Conservation (phyloP, 1,140 invertebrate genomes). For the Trissolcus basalis region DNA sequence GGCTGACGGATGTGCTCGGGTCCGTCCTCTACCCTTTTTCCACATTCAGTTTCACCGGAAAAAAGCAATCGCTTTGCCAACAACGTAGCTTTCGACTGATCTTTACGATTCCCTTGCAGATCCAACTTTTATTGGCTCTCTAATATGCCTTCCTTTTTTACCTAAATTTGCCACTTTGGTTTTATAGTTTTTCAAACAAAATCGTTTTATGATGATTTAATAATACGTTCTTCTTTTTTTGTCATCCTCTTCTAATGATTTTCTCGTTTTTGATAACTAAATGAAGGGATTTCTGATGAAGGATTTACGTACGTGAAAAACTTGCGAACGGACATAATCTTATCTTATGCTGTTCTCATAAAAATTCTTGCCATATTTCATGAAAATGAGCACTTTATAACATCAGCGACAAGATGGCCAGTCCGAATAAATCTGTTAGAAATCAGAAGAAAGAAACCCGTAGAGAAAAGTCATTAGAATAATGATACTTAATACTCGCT, state of each 20-base stretch:
- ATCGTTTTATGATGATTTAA: too few relatives aligned
- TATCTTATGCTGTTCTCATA: background rate
- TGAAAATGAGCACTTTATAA: background rate
- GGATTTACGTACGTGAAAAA: too few relatives aligned
- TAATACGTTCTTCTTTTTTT: too few relatives aligned
- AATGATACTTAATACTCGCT: too few relatives aligned
- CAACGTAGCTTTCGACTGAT: background rate
- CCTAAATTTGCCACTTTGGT: background rate
- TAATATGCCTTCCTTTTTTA: background rate
- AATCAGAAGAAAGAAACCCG: background rate
- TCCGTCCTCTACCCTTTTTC: background rate
- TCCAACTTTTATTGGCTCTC: background rate
- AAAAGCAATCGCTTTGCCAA: slow-evolving; percentile 1
- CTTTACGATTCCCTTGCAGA: background rate
- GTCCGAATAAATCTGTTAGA: background rate
- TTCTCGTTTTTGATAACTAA: background rate
- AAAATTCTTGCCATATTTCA: background rate
- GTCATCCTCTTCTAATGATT: background rate
- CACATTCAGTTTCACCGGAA: background rate
- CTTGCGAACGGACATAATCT: background rate
- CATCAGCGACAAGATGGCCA: background rate
- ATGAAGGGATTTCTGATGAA: background rate
- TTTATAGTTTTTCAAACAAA: background rate
- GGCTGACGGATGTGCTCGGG: background rate
- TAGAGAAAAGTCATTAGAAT: background rate